phyloP scores from a whole-genome alignment of 1,140 invertebrate genomes.

The Stegodyphus mimosarum region DNA sequence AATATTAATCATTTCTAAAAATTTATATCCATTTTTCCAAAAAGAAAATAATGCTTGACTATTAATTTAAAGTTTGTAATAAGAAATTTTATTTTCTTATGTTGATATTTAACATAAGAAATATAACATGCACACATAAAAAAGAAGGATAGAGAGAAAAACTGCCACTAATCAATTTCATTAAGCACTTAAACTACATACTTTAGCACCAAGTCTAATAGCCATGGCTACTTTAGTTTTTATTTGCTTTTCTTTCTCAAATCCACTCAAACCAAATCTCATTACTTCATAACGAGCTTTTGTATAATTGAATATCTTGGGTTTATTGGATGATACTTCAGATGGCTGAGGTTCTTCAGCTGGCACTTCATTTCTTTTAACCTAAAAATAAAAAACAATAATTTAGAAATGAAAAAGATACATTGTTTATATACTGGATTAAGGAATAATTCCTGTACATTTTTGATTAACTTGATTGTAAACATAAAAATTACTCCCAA shows the following conservation, averaged over 20 bases:
- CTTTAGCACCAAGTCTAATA: constrained; percentile 74
- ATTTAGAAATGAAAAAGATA: too few species aligned
- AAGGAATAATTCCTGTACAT: too few species aligned
- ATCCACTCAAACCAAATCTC: constrained; percentile 76
- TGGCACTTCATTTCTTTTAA: too few species aligned
- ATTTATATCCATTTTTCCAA: background rate
- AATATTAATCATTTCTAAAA: background rate
- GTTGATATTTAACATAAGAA: background rate
- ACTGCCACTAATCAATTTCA: background rate
- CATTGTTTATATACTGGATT: too few species aligned
- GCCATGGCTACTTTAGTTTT: constrained; percentile 74
- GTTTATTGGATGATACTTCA: background rate
- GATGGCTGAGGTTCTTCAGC: too few species aligned
- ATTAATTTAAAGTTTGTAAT: too few species aligned
- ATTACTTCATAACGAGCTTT: constrained; percentile 71
- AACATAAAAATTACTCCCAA: too few species aligned
- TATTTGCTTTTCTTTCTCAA: constrained; percentile 71
- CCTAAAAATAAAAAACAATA: too few species aligned
- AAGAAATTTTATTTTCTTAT: too few species aligned
- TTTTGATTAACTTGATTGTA: too few species aligned
- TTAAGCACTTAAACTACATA: constrained; percentile 4
- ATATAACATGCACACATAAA: background rate
- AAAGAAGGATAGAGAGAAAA: too few species aligned
- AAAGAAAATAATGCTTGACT: background rate
- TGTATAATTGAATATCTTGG: constrained; percentile 57